Base-by-base conservation (phyloP, 2,888 invertebrate species). In the Megaustenia siamemsis region DNA sequence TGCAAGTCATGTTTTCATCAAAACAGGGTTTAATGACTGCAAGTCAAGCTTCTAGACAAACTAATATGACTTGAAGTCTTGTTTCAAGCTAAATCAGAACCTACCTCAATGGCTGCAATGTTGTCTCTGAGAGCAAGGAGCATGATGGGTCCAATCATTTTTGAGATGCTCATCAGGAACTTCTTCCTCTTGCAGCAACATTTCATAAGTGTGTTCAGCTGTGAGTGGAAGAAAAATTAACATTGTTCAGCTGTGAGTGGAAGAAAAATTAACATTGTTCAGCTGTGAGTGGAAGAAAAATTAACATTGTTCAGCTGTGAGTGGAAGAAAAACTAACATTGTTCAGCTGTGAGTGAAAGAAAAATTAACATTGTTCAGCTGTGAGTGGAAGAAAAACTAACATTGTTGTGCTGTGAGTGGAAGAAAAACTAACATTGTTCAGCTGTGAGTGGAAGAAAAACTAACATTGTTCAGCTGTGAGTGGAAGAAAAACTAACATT, bases 121-220 rank as follows among this genome's bases (percentile, higher is more conserved):
- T 94, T 93, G 91, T 96, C 96, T 86, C 96, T 95, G 86, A 97
- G 94, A 1, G 96, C 96, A 88, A 97, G 95, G 87, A 97, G 94
- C 94, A 96, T 95, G 89, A 96, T 96, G 87, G 96, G 96, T 0
- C 95, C 95, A 56, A 96, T 95, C 89, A 96, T 95, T 92, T 96
- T 96, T 88, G 96, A 96, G 93, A 96, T 95, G 92, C 96, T 94
- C 90, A 95, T 95, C 85, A 96, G 95, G 91, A 96, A 96, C 89
- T 96, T 96, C 94, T 97, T 96, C 89, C 96, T 95, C 91, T 96
- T 96, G 91, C 96, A 96, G 93, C 97, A 97, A 91, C 96, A 96
- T 66, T 88, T 87, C 84, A 95, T 95, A 83, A 95, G 87, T 28
- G 93, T 92, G 35, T 93, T 92, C 86, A 95, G 88, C 94, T 95